A percentile compares a stretch with the other conserved stretches of the same genome.
These are phyloP conservation scores for Biston stratarius DNA, from an alignment of 2,888 invertebrate species.

Conservation along the genomic window DNA sequence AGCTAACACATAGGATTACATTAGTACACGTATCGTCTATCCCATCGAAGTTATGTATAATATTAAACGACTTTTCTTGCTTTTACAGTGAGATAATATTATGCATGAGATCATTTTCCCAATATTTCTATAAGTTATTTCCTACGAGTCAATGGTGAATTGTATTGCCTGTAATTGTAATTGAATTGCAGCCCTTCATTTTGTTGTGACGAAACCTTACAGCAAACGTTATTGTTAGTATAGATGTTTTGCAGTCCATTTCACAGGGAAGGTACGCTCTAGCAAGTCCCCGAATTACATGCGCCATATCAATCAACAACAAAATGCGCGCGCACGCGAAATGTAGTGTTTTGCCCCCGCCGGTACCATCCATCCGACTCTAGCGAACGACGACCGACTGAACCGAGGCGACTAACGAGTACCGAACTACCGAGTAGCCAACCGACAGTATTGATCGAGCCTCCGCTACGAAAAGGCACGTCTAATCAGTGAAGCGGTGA, in stretches of 20 bases:
- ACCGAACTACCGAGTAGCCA: constrained; percentile 16
- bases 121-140: too few species aligned
- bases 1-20: too few species aligned
- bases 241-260: constrained; percentile 15
- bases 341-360: constrained; percentile 58
- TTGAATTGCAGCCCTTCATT: background rate
- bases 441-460: constrained; percentile 81
- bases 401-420: background rate
- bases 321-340: constrained; percentile 80
- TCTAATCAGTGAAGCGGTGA: constrained; percentile 63
- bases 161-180: too few species aligned
- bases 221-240: background rate
- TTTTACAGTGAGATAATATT: too few species aligned
- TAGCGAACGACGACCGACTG: constrained; percentile 47
- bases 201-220: background rate
- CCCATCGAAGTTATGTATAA: too few species aligned
- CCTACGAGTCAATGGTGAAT: too few species aligned
- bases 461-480: constrained; percentile 72
- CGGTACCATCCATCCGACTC: constrained; percentile 63
- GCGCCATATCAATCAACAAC: constrained; percentile 78
- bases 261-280: constrained; percentile 8
- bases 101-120: too few species aligned
- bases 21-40: too few species aligned
- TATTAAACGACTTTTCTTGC: too few species aligned
- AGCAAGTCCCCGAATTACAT: constrained; percentile 60